Conservation (phyloP, 2,888 invertebrate species). For the Cenopis cana region DNA sequence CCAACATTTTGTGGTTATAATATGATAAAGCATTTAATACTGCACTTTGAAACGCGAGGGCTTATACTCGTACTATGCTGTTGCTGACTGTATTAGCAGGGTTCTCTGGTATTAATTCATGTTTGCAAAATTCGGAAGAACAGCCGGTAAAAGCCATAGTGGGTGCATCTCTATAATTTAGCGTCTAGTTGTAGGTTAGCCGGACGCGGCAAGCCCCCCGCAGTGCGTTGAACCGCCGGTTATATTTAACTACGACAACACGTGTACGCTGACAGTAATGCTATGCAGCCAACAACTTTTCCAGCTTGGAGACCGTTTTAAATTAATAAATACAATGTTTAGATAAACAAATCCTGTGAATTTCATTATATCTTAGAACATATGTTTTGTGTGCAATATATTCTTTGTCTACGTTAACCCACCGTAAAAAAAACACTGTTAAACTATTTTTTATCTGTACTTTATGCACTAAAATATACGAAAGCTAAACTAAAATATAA, state of each 20-base stretch:
- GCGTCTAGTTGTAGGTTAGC: slow-evolving; percentile 71
- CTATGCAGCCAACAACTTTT: slow-evolving; percentile 64
- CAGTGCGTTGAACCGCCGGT: slow-evolving; percentile 80
- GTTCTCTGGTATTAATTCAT: too few relatives aligned
- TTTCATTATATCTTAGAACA: background rate
- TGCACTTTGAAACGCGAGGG: too few relatives aligned
- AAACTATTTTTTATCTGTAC: too few relatives aligned
- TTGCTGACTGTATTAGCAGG: background rate
- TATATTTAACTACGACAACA: slow-evolving; percentile 83
- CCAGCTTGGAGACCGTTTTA: slow-evolving; percentile 65
- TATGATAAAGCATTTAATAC: background rate
- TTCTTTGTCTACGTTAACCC: background rate
- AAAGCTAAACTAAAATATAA: too few relatives aligned
- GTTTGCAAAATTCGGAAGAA: background rate
- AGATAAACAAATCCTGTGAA: background rate
- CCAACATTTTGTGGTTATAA: too few relatives aligned
- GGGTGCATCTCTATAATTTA: slow-evolving; percentile 23
- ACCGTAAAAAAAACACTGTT: too few relatives aligned
- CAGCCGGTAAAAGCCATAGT: background rate
- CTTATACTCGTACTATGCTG: background rate
- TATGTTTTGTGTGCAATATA: background rate
- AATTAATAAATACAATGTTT: slow-evolving; percentile 45
- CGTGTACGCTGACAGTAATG: slow-evolving; percentile 66
- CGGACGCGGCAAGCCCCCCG: slow-evolving; percentile 67
- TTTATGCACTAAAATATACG: too few relatives aligned